A percentile compares a stretch with the other conserved stretches of the same genome.
These are phyloP conservation scores for Idaea biselata DNA, from an alignment of 2,888 invertebrate genomes.

Conservation along the genomic window DNA sequence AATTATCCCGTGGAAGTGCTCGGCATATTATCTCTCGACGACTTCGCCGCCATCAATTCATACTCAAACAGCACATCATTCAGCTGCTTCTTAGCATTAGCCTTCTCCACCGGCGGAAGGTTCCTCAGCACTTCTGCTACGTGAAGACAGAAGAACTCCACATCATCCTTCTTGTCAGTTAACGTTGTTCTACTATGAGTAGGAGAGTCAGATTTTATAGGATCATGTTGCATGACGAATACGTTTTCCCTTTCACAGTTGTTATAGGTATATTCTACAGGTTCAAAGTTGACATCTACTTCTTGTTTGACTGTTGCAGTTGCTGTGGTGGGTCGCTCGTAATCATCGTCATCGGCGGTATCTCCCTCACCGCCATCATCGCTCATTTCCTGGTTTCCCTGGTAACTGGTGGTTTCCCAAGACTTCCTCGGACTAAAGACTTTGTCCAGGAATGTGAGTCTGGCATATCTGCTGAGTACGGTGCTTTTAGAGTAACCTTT, in stretches of 20 bases:
- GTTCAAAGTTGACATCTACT: neutral
- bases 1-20: neutral
- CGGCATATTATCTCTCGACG: neutral
- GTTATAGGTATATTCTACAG: neutral
- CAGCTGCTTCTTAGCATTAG: neutral
- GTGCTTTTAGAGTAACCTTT: neutral
- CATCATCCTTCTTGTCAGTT: neutral
- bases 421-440: neutral
- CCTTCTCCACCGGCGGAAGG: neutral
- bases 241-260: neutral
- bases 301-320: neutral
- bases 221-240: neutral
- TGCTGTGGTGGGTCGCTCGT: neutral
- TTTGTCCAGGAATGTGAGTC: neutral
- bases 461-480: neutral
- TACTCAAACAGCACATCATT: neutral
- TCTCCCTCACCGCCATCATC: neutral
- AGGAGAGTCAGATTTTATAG: neutral
- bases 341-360: neutral
- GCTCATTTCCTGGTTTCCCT: too few species aligned
- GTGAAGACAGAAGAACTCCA: neutral
- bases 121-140: neutral
- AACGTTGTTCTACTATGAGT: neutral
- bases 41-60: neutral
- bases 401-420: neutral